phyloP scores from a whole-genome alignment of 1,140 invertebrate genomes.

The Lepeophtheirus salmonis region DNA sequence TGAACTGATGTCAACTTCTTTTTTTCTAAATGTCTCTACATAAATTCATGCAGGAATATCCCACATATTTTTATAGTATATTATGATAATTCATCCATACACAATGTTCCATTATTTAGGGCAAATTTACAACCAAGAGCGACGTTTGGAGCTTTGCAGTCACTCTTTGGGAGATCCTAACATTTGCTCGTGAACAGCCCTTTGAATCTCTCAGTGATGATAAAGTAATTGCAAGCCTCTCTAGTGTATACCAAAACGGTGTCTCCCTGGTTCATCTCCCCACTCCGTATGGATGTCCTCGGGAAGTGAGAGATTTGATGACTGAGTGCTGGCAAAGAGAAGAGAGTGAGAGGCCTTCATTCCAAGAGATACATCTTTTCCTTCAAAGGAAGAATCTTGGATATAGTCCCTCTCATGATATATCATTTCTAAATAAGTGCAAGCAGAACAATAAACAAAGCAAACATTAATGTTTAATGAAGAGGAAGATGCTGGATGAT shows the following conservation, averaged over 20 bases:
- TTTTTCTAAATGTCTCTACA: too few species aligned
- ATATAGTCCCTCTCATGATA: constrained; percentile 31
- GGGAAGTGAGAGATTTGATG: constrained; percentile 52
- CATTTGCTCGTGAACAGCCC: constrained; percentile 60
- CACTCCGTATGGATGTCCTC: constrained; percentile 38
- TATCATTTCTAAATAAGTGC: not conserved
- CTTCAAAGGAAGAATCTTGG: constrained; percentile 47
- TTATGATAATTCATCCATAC: too few species aligned
- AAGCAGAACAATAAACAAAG: too few species aligned
- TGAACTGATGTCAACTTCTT: too few species aligned
- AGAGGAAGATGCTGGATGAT: too few species aligned
- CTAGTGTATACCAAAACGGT: constrained; percentile 45
- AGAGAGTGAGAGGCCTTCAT: constrained; percentile 43
- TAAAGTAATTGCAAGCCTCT: constrained; percentile 55
- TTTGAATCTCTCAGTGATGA: constrained; percentile 54
- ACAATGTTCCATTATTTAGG: too few species aligned
- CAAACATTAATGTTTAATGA: too few species aligned
- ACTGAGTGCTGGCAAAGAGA: constrained; percentile 50
- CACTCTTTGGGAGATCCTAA: constrained; percentile 70
- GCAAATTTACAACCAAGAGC: constrained; percentile 61
- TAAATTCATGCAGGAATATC: too few species aligned
- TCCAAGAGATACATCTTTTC: constrained; percentile 51
- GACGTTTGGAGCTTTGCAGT: constrained; percentile 80
- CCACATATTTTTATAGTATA: too few species aligned
- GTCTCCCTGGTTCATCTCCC: constrained; percentile 32